These are phyloP conservation scores for Phasianus colchicus DNA, from an alignment of 2,113 vertebrate species.

Conservation along the genomic window DNA sequence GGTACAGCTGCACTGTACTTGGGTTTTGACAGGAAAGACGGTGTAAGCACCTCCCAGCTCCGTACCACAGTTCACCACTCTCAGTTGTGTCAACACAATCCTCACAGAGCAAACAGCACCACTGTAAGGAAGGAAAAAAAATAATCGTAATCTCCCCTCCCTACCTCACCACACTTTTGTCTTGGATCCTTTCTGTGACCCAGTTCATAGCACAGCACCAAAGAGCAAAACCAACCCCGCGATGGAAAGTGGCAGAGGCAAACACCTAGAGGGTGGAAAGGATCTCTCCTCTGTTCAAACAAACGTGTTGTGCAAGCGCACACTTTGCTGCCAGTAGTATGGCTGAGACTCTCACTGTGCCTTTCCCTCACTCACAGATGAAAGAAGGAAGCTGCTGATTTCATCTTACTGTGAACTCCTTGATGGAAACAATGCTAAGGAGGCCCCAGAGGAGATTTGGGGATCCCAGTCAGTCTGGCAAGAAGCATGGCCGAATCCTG, in stretches of 20 bases:
- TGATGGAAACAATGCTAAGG: not conserved
- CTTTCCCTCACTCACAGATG: not conserved
- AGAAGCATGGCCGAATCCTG: not conserved
- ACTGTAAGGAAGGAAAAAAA: slow-evolving; percentile 2
- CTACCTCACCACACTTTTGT: slow-evolving; percentile 2
- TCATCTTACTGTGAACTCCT: not conserved
- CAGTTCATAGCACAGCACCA: slow-evolving; percentile 30
- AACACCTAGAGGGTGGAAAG: not conserved
- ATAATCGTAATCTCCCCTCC: not conserved
- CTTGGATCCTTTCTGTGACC: slow-evolving; percentile 7
- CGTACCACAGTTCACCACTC: slow-evolving; percentile 22
- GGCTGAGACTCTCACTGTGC: not conserved
- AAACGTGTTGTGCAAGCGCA: accelerated
- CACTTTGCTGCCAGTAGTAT: not conserved
- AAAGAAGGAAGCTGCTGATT: not conserved
- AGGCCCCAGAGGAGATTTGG: not conserved
- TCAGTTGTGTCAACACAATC: slow-evolving; percentile 31
- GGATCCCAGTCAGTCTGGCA: not conserved
- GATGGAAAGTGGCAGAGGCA: not conserved
- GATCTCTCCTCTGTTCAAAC: not conserved
- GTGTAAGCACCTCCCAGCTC: slow-evolving; percentile 43
- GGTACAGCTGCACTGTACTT: not conserved
- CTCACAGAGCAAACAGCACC: slow-evolving; percentile 19
- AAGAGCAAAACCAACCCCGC: not conserved
- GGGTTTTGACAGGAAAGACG: not conserved